Base-by-base conservation (phyloP, 1,140 invertebrate species). In the Drosophila grimshawi region DNA sequence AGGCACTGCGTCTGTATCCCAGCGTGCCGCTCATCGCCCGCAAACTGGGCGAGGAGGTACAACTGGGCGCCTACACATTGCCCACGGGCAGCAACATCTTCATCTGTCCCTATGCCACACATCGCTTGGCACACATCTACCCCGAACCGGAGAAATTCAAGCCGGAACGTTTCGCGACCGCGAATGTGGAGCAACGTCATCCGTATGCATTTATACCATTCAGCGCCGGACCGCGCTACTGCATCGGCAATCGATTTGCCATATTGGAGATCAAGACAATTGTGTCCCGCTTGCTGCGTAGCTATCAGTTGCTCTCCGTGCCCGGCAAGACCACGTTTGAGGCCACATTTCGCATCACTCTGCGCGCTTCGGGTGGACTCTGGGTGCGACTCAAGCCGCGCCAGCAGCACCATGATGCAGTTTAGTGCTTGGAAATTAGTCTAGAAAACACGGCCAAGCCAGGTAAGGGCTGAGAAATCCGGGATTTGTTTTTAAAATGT, bases 71-170 rank as follows among this genome's bases (percentile, higher is more conserved):
- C n/a, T 69, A 92, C 59, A 92, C 78, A 0, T 41, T 94, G 35
- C 93, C 93, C 5, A 82, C 85, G 5, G 93, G 93, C 30, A 90
- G 83, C 62, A 90, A 91, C 2, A 82, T 95, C 5, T 81, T 94
- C 4, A 92, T 95, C 10, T 81, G 92, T 0, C 93, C 94, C 2
- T 95, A 94, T 68, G 91, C 93, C 43, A 94, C 96, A n/a, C 96
- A 97, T 78, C 93, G 95, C 4, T 92, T 96, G 59, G 86, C 94
- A 0, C 91, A 95, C 49, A 93, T 94, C 55, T 97, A 94, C 88
- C 94, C 95, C 3, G 94, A 97, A 75, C 96, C 97, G 2, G 94
- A 96, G 52, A 92, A 92, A 35, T 97, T 96, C 76, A 93, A 96
- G 80, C 96, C 96, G 0, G 95, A 96, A 57, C 92, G 96, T 41